Evolutionary conservation across 2,797 vertebrate species (phyloP), one percentile per base, ranked within the genome.

Genomic region (Enteromius unitaeniatus): DNA sequence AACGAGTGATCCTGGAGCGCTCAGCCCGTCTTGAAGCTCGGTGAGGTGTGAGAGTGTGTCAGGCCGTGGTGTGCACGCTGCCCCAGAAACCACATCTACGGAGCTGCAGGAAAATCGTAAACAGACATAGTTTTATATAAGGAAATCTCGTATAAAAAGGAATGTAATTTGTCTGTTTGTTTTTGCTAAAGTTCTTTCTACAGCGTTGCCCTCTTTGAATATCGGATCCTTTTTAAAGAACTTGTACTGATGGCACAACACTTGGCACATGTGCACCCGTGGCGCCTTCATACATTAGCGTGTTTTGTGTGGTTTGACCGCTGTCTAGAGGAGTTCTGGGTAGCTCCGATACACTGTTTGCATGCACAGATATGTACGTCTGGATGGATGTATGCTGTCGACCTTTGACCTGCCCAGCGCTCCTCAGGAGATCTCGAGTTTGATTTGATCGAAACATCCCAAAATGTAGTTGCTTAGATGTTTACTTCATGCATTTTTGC

Each of bases 1-100:
- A 95, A 94, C 23, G 93, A 95, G 89, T 95, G 92, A 89, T 75
- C 8, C 42, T 58, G 19, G 78, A 80, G 68, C 45, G 73, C 74
- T 78, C 78, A 37, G 67, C 62, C 68, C 53, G 51, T 68, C 58
- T 72, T 17, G 17, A 19, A 31, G 62, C 70, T 72, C 80, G 65
- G 87, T 28, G 14, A 84, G 65, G 82, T 74, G 40, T 83, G 87
- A 62, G 65, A n/a, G 77, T 28, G 13, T 6, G 53, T 89, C 87
- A 84, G 84, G 84, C 90, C 58, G 79, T 1, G 85, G 84, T 73
- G 26, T 28, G 47, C 47, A 1, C 19, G 15, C n/a, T 45, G 76
- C 70, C 84, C 86, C 86, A 14, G 26, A 62, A 6, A 6, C 6
- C 11, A 62, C 60, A 62, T 62, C 26, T 62, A 15, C 26, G 60